Base-by-base conservation (phyloP, 2,797 vertebrate genomes). In the Enteromius radiatus region DNA sequence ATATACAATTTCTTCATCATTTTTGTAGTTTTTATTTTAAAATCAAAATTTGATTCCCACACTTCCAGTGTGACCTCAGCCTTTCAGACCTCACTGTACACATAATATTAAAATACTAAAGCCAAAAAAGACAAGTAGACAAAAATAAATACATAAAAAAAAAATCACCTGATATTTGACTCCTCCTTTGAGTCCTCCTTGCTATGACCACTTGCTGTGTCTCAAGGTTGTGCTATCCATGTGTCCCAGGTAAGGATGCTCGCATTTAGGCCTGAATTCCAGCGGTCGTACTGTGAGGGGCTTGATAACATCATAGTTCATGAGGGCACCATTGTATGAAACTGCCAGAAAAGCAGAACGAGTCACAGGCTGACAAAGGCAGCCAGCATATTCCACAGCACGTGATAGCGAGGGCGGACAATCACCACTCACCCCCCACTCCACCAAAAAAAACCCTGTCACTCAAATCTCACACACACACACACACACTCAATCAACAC, bases 341-440 rank as follows among this genome's bases (percentile, higher is more conserved):
- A 95, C 92, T 94, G 94, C 94, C 93, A 95, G 95, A 95, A 94
- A 94, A 93, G 95, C 94, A 95, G 92, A 95, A 95, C 91, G 84
- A 91, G 90, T 89, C 88, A 89, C 71, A 90, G 84, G 90, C 84
- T 90, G 92, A 95, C 95, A 95, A 96, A 95, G 88, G 93, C 91
- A 92, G 91, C 94, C 93, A 95, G 94, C 93, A 95, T 94, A 92
- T 95, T 95, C 95, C 92, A 95, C 84, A 92, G 93, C 94, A 95
- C 88, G 92, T 95, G 95, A 94, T 91, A 75, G 81, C 77, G 19
- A 43, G 70, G 56, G 83, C 77, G 88, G 89, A 94, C 93, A 95
- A 95, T 94, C 93, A 89, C 86, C 63, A 87, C 90, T 89, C 89
- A 88, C 86, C 88, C 92, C 87, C 91, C 85, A 88, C 85, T 91